Conservation (phyloP, 92 coral and sea anemone species). For the Palythoa caribaeorum region DNA sequence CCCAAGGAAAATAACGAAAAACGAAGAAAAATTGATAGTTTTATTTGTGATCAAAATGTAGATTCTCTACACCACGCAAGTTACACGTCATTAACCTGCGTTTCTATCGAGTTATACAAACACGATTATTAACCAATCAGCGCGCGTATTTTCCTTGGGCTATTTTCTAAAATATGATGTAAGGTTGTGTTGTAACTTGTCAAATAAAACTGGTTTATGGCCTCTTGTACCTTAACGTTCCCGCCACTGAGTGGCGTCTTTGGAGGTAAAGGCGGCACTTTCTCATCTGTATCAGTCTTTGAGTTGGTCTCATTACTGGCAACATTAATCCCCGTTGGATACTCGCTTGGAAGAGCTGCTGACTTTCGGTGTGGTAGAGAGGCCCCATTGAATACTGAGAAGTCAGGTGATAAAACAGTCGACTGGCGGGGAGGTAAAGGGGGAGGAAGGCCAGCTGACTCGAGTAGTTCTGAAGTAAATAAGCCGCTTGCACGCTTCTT, state of each 20-base stretch:
- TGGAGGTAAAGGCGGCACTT: conserved; percentile 26
- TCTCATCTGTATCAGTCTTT: neutral
- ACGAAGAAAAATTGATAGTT: too few species aligned
- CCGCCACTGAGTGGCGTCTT: conserved; percentile 1
- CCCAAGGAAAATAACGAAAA: too few species aligned
- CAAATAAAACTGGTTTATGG: neutral
- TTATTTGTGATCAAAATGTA: too few species aligned
- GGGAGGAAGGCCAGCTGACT: conserved; percentile 37
- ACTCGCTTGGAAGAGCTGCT: conserved; percentile 32
- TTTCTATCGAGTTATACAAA: too few species aligned
- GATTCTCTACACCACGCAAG: too few species aligned
- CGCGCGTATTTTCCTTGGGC: too few species aligned
- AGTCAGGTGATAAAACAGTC: conserved; percentile 34
- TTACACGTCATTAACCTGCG: too few species aligned
- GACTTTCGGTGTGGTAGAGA: conserved; percentile 59
- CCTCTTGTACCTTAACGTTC: neutral
- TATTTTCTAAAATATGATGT: too few species aligned
- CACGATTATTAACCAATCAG: too few species aligned
- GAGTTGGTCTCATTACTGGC: neutral
- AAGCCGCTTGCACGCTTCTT: conserved; percentile 56
- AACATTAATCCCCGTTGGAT: neutral
- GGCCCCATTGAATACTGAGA: neutral
- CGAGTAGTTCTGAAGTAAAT: conserved; percentile 25
- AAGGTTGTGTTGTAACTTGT: neutral
- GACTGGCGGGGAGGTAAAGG: conserved; percentile 66